Base-by-base conservation (phyloP, 2,797 vertebrate species). In the Crocidura indochinensis region DNA sequence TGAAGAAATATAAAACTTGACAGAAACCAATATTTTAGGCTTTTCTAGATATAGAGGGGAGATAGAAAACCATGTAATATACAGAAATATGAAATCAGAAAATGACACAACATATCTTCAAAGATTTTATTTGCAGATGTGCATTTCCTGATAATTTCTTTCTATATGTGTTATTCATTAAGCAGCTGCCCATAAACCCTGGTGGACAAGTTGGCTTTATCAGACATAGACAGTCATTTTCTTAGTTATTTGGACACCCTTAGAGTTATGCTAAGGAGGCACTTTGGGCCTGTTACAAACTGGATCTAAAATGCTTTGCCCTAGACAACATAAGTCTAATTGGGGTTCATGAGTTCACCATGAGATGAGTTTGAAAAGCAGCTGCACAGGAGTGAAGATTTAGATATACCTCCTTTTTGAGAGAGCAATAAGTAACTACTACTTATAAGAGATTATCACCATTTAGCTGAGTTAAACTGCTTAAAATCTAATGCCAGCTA, bases 81-180 rank as follows among this genome's bases (percentile, higher is more conserved):
- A 46, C 19, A 49, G 79, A 86, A 72, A 84, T 87, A 76, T 0
- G 80, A 62, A 95, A 87, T 60, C n/a, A 29, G 56, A 51, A 91
- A 67, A 69, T n/a, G 12, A 60, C 88, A 53, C 38, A 90, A 68
- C 64, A 86, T 51, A 2, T 2, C 11, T 87, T 44, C 83, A 6
- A 2, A 85, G 73, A 95, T 85, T 91, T 90, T 69, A 79, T 15
- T 78, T 91, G 22, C 51, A 94, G 77, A 76, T 94, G 46, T 84
- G 15, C 74, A 1, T 26, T 12, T 84, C 83, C 62, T 95, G 56
- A 51, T 75, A 9, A 72, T 95, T 80, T 51, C 51, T 67, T 75
- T 60, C 29, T 90, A 96, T 90, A 91, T 53, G 14, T 29, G 75
- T 56, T 86, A 64, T 85, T 15, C 90, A 95, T 93, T 89, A 95